These are phyloP conservation scores for Diorhabda sublineata DNA, from an alignment of 1,140 invertebrate genomes.

Conservation along the genomic window DNA sequence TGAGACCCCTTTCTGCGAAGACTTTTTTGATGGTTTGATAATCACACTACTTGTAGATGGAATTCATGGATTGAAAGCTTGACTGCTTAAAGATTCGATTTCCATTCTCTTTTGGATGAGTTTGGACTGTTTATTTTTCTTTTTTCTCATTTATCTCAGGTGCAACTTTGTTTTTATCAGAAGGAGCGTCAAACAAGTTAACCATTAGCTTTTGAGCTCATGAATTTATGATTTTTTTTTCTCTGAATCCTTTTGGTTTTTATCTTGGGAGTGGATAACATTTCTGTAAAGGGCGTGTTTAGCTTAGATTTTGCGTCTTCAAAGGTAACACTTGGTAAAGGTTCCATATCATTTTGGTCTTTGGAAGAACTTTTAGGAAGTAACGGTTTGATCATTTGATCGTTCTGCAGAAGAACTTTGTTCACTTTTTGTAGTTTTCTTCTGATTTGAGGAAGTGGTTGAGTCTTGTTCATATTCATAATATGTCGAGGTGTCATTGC, in stretches of 20 bases:
- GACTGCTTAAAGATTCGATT: no score
- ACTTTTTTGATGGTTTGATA: not conserved
- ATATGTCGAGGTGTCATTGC: not conserved
- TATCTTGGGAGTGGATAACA: not conserved
- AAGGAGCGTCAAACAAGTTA: no score
- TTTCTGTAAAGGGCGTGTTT: not conserved
- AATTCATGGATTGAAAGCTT: no score
- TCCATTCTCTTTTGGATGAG: no score
- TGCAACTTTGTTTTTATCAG: no score
- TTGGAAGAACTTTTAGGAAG: not conserved
- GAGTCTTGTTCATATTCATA: not conserved
- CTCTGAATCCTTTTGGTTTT: not conserved
- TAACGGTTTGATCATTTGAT: not conserved
- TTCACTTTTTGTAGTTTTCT: not conserved
- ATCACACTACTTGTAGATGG: no score
- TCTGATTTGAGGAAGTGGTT: not conserved
- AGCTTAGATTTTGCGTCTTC: not conserved
- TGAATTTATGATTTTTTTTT: not conserved
- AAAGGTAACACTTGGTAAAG: not conserved
- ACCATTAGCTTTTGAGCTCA: no score
- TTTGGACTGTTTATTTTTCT: no score
- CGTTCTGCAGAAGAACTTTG: not conserved
- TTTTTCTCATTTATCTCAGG: no score
- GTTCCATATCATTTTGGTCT: not conserved
- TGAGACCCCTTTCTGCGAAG: not conserved